Base-by-base conservation (phyloP, 2,888 invertebrate genomes). In the Cremastobaeus sp. region DNA sequence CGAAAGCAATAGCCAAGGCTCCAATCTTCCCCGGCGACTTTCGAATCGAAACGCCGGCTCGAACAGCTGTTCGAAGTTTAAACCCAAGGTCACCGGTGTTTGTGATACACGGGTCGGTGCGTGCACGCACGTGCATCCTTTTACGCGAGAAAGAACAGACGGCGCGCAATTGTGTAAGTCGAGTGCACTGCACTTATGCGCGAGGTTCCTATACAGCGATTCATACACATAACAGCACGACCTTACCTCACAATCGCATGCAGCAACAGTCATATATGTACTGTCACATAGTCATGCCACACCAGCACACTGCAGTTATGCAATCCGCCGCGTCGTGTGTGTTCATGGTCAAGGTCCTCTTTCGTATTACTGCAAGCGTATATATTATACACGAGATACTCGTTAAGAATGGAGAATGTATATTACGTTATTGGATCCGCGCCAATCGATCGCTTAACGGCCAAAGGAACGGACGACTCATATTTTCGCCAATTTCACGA, bases 261-360 rank as follows among this genome's bases (percentile, higher is more conserved):
- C 68, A 45, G 57, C 15, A 57, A 41, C 55, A 43, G 57, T 74
- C 74, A 59, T 74, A 74, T 60, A 65, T 64, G 65, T 37, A 55
- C 65, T 60, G 74, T 70, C 65, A 74, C 74, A 65, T 25, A 45
- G 60, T 41, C 50, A 52, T 59, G 68, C 59, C 68, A 74, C 78
- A 69, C 79, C 80, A 79, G 79, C 78, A 77, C 76, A 77, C 81
- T 82, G 77, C 82, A 82, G 83, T 85, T 85, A 83, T 83, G 85
- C 82, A 85, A 84, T 82, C 77, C 77, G 78, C 79, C 78, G 77
- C 81, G 79, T 76, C 73, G 77, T 70, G 64, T 76, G 72, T 76
- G 77, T 83, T 83, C 84, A 84, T 83, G 85, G 84, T 84, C 85
- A 85, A 84, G 85, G 84, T 78, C 79, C 81, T 77, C 45, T 59